Base-by-base conservation (phyloP, 1,140 invertebrate genomes). In the Aporrectodea caliginosa region DNA sequence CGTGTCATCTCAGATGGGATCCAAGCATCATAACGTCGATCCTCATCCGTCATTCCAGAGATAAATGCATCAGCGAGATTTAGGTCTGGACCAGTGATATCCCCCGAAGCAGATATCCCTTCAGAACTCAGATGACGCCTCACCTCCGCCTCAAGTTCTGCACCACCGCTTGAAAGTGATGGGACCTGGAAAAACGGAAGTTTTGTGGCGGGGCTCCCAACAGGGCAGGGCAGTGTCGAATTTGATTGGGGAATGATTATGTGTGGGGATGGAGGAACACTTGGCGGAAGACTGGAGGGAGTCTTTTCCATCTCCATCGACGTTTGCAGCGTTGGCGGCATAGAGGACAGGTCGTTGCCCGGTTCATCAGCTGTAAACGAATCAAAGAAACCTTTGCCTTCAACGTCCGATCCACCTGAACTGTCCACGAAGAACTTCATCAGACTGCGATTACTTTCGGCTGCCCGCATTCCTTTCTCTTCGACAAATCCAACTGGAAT, bases 21-120 rank as follows among this genome's bases (percentile, higher is more conserved):
- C 93, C 93, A 94, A 1, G 92, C 92, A 90, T 93, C 92, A 86
- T 92, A 88, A 79, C 91, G 88, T 82, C 92, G 88, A 82, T 93
- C 92, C 34, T 83, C 78, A 71, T 88, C 87, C 82, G 84, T 87
- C 12, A 87, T 58, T 81, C 84, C 84, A 22, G 83, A 80, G 22
- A 85, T 82, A 74, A 88, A 88, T 30, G 83, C 81, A 82, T 88
- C 86, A 71, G 85, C 84, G 1, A 70, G 35, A 1, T 68, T 74
- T n/a, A 1, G 35, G 6, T 75, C 2, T 14, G 14, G 29, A 6
- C 22, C n/a, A 16, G 16, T 16, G 71, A 73, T 22, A 16, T 73
- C 12, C 14, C 22, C 30, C 22, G 12, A 2, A 31, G 68, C 43
- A 12, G 43, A 58, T 33, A 70, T 31, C 32, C 27, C 31, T 27